A percentile compares a stretch with the other conserved stretches of the same genome.
These are phyloP conservation scores for Eulemur macaco DNA, from an alignment of 2,113 vertebrate genomes.

Conservation along the genomic window DNA sequence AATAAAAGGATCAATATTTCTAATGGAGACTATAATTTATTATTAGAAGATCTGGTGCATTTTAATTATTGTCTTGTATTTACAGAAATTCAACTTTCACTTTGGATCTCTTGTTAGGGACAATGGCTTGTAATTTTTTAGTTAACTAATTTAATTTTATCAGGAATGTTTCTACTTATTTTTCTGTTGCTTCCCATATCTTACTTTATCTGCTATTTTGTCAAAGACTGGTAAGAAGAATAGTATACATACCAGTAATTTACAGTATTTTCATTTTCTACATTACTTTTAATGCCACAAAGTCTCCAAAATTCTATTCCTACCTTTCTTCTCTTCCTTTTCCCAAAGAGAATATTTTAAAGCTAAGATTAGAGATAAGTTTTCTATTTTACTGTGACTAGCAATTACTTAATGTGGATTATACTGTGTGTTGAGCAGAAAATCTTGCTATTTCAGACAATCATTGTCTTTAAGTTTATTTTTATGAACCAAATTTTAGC, in stretches of 20 bases:
- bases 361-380: not conserved
- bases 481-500: not conserved
- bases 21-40: not conserved
- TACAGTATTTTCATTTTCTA: constrained; percentile 10
- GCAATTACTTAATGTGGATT: not conserved
- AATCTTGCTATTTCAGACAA: not conserved
- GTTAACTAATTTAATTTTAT: not conserved
- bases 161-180: not conserved
- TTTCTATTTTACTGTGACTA: not conserved
- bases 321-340: not conserved
- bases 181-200: not conserved
- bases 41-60: not conserved
- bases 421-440: not conserved
- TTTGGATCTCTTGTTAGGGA: not conserved
- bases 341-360: not conserved
- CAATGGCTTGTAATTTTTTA: not conserved
- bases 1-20: not conserved
- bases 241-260: not conserved
- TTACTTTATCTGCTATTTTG: not conserved
- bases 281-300: not conserved
- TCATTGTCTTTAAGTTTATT: not conserved
- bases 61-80: not conserved
- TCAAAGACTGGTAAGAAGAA: not conserved
- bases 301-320: not conserved
- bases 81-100: not conserved